phyloP scores from a whole-genome alignment of 2,113 vertebrate genomes.

The Nematolebias whitei region DNA sequence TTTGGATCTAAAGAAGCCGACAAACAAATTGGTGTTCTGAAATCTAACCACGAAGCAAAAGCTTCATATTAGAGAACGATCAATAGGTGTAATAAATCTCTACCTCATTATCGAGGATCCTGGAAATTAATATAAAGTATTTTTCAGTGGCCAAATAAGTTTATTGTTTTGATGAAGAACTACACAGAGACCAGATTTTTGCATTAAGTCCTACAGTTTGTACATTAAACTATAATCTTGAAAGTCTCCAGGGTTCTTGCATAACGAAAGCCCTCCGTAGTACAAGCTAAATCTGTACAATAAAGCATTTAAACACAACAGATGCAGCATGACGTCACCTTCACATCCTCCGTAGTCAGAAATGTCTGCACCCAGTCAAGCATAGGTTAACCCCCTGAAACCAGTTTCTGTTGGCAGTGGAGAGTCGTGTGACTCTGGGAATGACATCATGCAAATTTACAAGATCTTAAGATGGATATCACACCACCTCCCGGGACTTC shows the following conservation, averaged over 20 bases:
- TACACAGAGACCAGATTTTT: background rate
- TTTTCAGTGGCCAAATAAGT: background rate
- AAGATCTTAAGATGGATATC: constrained; percentile 38
- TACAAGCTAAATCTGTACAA: background rate
- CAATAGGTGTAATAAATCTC: background rate
- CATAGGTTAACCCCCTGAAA: constrained; percentile 40
- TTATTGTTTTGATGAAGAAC: background rate
- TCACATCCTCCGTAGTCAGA: constrained; percentile 25
- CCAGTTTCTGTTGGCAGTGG: constrained; percentile 64
- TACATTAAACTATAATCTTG: background rate
- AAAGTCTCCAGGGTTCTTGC: background rate
- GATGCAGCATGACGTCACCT: background rate
- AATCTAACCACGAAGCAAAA: too few species aligned
- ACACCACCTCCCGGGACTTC: constrained; percentile 91
- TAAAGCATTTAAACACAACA: background rate
- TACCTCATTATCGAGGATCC: background rate
- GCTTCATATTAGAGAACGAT: background rate
- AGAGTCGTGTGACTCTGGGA: constrained; percentile 60
- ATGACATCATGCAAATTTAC: constrained; percentile 77
- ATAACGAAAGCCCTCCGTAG: background rate
- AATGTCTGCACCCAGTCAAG: constrained; percentile 28
- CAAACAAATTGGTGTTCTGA: too few species aligned
- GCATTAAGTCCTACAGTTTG: background rate
- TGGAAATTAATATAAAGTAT: background rate
- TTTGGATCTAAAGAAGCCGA: too few species aligned